Evolutionary conservation across 2,888 invertebrate species (phyloP), one percentile per base, ranked within the genome.

Genomic region (Ecliptopera silaceata): DNA sequence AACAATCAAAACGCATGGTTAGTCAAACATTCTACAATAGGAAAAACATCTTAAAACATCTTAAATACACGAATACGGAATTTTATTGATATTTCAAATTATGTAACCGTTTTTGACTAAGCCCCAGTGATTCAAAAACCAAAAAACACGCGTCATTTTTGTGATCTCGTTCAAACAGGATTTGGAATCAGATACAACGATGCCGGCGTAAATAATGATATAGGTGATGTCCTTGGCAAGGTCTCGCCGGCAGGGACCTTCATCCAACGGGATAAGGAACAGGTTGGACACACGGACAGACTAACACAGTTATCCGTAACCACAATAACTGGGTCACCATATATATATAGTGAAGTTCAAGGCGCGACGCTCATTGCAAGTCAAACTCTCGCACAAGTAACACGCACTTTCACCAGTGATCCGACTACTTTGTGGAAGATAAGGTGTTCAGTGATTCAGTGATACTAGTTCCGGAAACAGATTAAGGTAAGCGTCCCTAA

Each of bases 321-420:
- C 93, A 93, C 93, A 69, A 81, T 85, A 95, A 93, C 94, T 95
- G 93, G 95, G 95, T 95, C 95, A 95, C 88, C 88, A 89, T 95
- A 95, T 95, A 95, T 95, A 95, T 94, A 95, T 93, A 93, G 92
- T 91, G 94, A 95, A 95, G 95, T 95, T 95, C 95, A 95, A 95
- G 95, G 95, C 94, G 93, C 93, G 90, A 91, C 92, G 89, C 92
- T 92, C 93, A 93, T 92, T 88, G 88, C 88, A 84, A 88, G 88
- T 87, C 75, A 78, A 80, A 87, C 88, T 84, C 83, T 80, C 88
- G 82, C 77, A 79, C 80, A 71, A 79, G 79, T 77, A 77, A 77
- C 86, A 91, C 89, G 88, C 85, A 88, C 90, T 90, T 90, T 90
- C 91, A 78, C 88, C 85, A 71, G 84, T 83, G 83, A 68, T 50